Conservation (phyloP, 2,113 vertebrate genomes). For the Picathartes gymnocephalus region DNA sequence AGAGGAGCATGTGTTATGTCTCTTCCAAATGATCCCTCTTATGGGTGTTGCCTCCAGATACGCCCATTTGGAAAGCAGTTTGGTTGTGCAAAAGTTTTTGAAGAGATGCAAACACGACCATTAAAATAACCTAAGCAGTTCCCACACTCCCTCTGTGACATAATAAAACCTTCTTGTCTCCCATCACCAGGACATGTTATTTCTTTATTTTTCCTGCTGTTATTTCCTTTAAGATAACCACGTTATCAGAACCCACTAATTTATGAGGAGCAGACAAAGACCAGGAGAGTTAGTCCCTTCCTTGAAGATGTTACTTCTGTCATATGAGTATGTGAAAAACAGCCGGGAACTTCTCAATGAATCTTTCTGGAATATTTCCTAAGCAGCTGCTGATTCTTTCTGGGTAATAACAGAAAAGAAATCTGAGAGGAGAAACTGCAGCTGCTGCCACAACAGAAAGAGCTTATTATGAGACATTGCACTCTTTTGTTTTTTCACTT, state of each 20-base stretch:
- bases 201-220: background rate
- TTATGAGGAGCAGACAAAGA: background rate
- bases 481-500: background rate
- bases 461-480: slow-evolving; percentile 42
- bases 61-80: background rate
- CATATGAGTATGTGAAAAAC: slow-evolving; percentile 32
- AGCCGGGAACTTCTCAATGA: background rate
- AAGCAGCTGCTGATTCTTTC: slow-evolving; percentile 56
- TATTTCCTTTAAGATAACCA: background rate
- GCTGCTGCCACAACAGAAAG: slow-evolving; percentile 50
- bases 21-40: background rate
- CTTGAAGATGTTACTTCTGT: slow-evolving; percentile 15
- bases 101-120: background rate
- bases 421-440: slow-evolving; percentile 58
- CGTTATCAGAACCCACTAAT: background rate
- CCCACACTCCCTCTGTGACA: background rate
- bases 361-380: slow-evolving; percentile 58
- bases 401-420: slow-evolving; percentile 54
- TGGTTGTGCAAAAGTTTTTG: background rate
- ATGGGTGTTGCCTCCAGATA: background rate
- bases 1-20: background rate
- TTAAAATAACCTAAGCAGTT: background rate
- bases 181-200: background rate
- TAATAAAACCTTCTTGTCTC: background rate
- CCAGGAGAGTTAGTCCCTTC: background rate